These are phyloP conservation scores for Gadopsis marmoratus DNA, from an alignment of 2,797 vertebrate species.

Conservation along the genomic window DNA sequence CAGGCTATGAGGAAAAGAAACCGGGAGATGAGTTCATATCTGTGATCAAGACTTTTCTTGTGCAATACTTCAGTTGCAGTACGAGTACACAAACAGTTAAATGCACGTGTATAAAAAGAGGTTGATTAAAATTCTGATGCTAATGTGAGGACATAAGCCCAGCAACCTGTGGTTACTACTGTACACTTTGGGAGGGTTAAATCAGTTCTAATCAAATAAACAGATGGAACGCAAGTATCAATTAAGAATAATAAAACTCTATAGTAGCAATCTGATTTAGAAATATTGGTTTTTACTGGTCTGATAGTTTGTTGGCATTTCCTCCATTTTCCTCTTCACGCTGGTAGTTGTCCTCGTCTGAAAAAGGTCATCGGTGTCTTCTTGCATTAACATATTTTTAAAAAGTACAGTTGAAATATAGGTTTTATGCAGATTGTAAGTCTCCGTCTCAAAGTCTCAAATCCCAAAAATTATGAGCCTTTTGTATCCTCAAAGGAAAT, in stretches of 20 bases:
- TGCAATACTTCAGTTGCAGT: background rate
- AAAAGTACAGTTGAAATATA: too few species aligned
- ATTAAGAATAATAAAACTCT: background rate
- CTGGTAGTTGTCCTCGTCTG: background rate
- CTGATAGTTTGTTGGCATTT: too few species aligned
- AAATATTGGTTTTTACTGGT: background rate
- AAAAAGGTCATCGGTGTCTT: background rate
- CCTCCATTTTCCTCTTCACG: background rate
- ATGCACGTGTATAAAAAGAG: background rate
- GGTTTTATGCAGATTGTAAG: too few species aligned
- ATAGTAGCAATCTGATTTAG: too few species aligned
- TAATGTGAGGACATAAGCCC: background rate
- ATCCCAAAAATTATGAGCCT: background rate
- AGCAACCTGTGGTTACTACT: too few species aligned
- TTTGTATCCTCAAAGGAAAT: background rate
- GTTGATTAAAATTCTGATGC: background rate
- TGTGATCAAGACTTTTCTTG: background rate
- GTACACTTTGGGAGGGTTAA: too few species aligned
- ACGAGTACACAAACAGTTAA: background rate
- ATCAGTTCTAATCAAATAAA: too few species aligned
- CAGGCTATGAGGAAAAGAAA: slow-evolving; percentile 79
- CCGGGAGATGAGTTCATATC: background rate
- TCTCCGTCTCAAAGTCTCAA: too few species aligned
- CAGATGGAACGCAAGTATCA: too few species aligned
- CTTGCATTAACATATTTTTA: background rate